Percentiles rank a stretch among this genome's conserved stretches.
These are phyloP conservation scores for Odontamblyopus rebecca DNA, from an alignment of 2,797 vertebrate genomes.

Conservation along the genomic window DNA sequence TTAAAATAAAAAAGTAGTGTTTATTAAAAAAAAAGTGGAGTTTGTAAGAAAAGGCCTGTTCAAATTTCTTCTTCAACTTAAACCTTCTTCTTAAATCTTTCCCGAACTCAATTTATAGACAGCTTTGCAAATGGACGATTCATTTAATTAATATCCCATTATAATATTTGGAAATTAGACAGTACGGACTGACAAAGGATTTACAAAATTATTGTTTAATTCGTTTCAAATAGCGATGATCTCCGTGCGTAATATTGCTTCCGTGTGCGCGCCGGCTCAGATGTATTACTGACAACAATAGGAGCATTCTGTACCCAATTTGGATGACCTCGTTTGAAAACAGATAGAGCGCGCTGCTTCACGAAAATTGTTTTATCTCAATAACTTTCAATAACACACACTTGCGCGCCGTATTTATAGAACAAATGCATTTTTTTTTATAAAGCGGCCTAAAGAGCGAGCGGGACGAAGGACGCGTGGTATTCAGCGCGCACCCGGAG, in stretches of 20 bases:
- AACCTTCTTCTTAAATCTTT: neutral
- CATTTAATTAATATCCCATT: neutral
- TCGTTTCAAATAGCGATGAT: neutral
- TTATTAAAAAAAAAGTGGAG: neutral
- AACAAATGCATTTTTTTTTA: neutral
- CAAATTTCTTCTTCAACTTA: neutral
- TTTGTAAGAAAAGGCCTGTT: neutral
- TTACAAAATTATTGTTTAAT: neutral
- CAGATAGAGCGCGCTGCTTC: neutral
- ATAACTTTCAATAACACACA: neutral
- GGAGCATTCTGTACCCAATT: neutral
- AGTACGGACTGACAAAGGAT: neutral
- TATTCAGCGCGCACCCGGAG: conserved; percentile 11
- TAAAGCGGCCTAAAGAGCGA: conserved; percentile 2
- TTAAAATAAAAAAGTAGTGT: neutral
- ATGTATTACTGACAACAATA: conserved; percentile 21
- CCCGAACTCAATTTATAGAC: neutral
- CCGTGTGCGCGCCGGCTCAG: conserved; percentile 14
- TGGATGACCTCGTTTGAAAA: conserved; percentile 15
- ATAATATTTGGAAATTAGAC: conserved; percentile 1
- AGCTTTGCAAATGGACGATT: neutral
- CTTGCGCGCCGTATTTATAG: neutral
- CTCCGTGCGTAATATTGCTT: conserved; percentile 30
- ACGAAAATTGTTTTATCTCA: neutral
- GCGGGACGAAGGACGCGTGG: neutral